Percentiles rank a stretch among this genome's conserved stretches.
phyloP scores from a whole-genome alignment of 2,797 vertebrate species.

The Micrastur ruficollis region DNA sequence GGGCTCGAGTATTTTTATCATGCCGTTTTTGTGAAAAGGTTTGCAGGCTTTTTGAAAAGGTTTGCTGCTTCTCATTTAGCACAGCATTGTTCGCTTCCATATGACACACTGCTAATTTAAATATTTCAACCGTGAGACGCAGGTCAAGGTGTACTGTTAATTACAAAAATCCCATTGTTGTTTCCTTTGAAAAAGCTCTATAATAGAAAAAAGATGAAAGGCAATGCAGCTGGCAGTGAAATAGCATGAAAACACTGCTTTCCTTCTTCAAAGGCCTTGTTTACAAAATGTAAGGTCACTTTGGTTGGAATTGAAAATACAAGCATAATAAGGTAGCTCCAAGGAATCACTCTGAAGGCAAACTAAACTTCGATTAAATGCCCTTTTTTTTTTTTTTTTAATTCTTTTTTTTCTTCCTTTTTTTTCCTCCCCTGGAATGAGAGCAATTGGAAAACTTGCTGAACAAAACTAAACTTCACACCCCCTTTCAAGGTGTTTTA shows the following conservation, averaged over 20 bases:
- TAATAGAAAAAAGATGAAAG: slow-evolving; percentile 22
- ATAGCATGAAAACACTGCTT: neutral
- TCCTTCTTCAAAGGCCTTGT: slow-evolving; percentile 27
- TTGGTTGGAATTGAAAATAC: neutral
- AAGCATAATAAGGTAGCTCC: neutral
- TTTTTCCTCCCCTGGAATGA: neutral
- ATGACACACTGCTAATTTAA: slow-evolving; percentile 4
- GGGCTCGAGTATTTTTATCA: neutral
- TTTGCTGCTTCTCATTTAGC: neutral
- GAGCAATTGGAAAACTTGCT: neutral
- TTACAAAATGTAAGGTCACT: slow-evolving; percentile 36
- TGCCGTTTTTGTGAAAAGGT: neutral
- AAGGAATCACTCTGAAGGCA: slow-evolving; percentile 5
- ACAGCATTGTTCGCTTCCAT: neutral
- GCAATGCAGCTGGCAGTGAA: neutral
- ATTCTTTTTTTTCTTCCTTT: neutral
- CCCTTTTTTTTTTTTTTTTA: neutral
- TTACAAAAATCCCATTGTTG: slow-evolving; percentile 18
- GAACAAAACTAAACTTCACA: neutral
- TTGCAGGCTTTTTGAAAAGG: neutral
- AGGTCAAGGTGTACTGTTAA: slow-evolving; percentile 30
- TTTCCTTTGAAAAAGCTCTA: slow-evolving; percentile 8
- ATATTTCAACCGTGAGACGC: slow-evolving; percentile 8
- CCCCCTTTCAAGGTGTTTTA: neutral
- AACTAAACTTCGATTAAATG: neutral